Percentiles rank a stretch among this genome's conserved stretches.
These are phyloP conservation scores for Coccyzus lansbergi DNA, from an alignment of 2,797 vertebrate species.

Conservation along the genomic window DNA sequence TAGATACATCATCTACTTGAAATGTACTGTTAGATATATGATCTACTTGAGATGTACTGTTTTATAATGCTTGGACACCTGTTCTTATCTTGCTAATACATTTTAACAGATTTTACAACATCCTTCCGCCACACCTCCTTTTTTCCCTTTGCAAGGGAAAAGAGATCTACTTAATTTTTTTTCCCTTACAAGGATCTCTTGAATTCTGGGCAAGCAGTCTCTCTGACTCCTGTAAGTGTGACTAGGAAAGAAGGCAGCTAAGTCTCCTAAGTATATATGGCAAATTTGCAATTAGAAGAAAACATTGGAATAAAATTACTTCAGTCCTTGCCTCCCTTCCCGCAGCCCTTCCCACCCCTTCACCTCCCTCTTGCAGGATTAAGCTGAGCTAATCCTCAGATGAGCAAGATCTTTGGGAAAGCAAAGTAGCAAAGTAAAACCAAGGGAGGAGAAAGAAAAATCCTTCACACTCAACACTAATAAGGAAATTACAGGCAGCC, in stretches of 20 bases:
- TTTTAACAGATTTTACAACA: not conserved
- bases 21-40: not conserved
- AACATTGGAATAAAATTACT: constrained; percentile 10
- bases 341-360: not conserved
- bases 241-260: not conserved
- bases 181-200: not conserved
- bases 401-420: constrained; percentile 57
- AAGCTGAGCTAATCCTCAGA: constrained; percentile 40
- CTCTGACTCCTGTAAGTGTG: not conserved
- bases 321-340: not conserved
- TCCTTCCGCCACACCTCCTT: not conserved
- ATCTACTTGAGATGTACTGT: not conserved
- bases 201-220: not conserved
- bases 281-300: constrained; percentile 8
- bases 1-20: not conserved
- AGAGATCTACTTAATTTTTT: not conserved
- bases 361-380: constrained; percentile 19
- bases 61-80: not conserved
- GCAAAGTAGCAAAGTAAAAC: constrained; percentile 70
- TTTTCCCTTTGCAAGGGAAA: not conserved
- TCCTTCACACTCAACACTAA: constrained; percentile 85
- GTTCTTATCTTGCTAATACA: not conserved
- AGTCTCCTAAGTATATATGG: not conserved
- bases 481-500: constrained; percentile 90
- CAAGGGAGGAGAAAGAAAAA: constrained; percentile 68